These are phyloP conservation scores for Notothenia rossii DNA, from an alignment of 2,113 vertebrate genomes.

Conservation along the genomic window DNA sequence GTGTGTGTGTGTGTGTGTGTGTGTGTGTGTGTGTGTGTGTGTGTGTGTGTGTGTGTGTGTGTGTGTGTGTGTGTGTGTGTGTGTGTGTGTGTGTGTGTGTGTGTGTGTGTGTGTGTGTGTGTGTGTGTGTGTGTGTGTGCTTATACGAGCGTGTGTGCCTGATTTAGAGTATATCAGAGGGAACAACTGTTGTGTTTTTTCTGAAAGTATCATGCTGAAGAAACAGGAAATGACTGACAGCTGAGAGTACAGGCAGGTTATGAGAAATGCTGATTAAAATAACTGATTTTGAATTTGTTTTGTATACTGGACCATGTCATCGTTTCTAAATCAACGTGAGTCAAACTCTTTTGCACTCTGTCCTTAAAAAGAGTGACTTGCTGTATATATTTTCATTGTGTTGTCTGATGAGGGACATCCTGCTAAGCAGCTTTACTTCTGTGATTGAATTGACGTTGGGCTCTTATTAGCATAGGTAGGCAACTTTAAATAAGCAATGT, in stretches of 20 bases:
- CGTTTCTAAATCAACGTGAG: slow-evolving; percentile 1
- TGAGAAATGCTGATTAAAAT: slow-evolving; percentile 1
- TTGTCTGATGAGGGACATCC: neutral
- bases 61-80: neutral
- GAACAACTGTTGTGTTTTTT: neutral
- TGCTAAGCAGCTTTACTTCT: slow-evolving; percentile 5
- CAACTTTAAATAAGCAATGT: slow-evolving; percentile 28
- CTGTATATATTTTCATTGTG: slow-evolving; percentile 5
- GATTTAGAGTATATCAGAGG: neutral
- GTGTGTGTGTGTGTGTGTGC: neutral
- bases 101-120: neutral
- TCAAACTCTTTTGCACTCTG: neutral
- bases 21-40: neutral
- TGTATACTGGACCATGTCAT: neutral
- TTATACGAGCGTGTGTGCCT: neutral
- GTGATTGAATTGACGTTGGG: slow-evolving; percentile 31
- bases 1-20: neutral
- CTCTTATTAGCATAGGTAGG: slow-evolving; percentile 34
- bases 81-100: neutral
- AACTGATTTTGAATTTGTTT: neutral
- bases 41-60: neutral
- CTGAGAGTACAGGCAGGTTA: neutral
- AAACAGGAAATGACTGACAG: neutral
- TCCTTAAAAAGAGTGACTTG: neutral
- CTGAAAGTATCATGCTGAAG: neutral